These are phyloP conservation scores for Hydrolagus colliei DNA, from an alignment of 2,797 vertebrate species.

Conservation along the genomic window DNA sequence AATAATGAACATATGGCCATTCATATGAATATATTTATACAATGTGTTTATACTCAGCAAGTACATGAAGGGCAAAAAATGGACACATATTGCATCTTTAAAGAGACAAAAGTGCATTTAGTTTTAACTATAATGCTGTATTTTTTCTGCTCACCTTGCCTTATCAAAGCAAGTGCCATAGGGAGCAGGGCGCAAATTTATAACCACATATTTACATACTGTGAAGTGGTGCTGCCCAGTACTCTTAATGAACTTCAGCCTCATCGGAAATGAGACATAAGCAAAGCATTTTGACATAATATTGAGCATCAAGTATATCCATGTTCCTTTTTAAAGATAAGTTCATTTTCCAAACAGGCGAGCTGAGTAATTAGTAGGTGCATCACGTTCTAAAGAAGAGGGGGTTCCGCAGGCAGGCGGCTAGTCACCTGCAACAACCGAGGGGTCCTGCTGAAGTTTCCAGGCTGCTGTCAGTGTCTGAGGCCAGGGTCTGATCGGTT, in stretches of 20 bases:
- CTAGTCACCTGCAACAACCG: constrained; percentile 99
- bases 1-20: neutral
- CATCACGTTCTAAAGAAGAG: constrained; percentile 96
- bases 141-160: constrained; percentile 5
- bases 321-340: constrained; percentile 35
- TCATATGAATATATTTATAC: constrained; percentile 18
- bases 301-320: constrained; percentile 38
- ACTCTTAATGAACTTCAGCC: constrained; percentile 46
- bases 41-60: constrained; percentile 21
- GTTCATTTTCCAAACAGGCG: constrained; percentile 38
- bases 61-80: neutral
- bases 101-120: constrained; percentile 30
- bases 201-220: constrained; percentile 23
- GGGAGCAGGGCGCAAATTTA: constrained; percentile 27
- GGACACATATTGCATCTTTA: constrained; percentile 23
- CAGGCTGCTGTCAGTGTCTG: constrained; percentile 99
- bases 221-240: constrained; percentile 20
- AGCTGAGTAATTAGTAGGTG: constrained; percentile 32
- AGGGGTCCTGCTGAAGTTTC: constrained; percentile 97
- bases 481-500: constrained; percentile 98
- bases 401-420: constrained; percentile 98
- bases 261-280: constrained; percentile 76
- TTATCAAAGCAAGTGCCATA: neutral
- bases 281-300: constrained; percentile 70
- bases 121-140: constrained; percentile 30